These are phyloP conservation scores for Butorides virescens DNA, from an alignment of 2,113 vertebrate genomes.

Conservation along the genomic window DNA sequence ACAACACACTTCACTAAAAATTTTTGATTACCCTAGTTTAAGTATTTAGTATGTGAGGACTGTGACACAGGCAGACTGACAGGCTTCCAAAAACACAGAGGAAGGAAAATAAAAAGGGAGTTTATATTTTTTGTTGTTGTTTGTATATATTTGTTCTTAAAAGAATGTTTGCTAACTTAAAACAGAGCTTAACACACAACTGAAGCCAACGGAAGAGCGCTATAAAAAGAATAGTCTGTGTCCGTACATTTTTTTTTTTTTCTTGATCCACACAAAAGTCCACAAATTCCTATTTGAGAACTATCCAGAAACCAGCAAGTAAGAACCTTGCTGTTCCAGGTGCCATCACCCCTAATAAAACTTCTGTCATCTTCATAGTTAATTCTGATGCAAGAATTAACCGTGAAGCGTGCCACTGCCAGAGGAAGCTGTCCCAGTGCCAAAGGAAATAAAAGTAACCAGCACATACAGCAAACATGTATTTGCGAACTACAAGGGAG, in stretches of 20 bases:
- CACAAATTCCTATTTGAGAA: background rate
- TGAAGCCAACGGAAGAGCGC: background rate
- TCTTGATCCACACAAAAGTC: background rate
- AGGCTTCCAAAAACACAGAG: background rate
- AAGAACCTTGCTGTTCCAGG: background rate
- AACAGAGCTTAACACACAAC: background rate
- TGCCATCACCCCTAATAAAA: background rate
- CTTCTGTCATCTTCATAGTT: background rate
- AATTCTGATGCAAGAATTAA: background rate
- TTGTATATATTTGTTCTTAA: background rate
- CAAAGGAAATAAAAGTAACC: conserved; percentile 37
- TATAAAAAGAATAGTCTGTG: background rate
- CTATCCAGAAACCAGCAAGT: background rate
- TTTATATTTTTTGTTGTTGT: background rate
- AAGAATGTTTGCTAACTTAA: background rate
- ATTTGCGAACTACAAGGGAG: background rate
- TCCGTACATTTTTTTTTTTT: background rate
- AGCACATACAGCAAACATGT: background rate
- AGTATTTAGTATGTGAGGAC: background rate
- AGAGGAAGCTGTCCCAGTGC: background rate
- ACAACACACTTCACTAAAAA: background rate
- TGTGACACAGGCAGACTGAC: background rate
- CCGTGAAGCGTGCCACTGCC: background rate
- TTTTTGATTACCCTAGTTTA: background rate
- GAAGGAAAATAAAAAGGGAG: background rate